phyloP scores from a whole-genome alignment of 2,888 invertebrate genomes.

The Lycia hirtaria region DNA sequence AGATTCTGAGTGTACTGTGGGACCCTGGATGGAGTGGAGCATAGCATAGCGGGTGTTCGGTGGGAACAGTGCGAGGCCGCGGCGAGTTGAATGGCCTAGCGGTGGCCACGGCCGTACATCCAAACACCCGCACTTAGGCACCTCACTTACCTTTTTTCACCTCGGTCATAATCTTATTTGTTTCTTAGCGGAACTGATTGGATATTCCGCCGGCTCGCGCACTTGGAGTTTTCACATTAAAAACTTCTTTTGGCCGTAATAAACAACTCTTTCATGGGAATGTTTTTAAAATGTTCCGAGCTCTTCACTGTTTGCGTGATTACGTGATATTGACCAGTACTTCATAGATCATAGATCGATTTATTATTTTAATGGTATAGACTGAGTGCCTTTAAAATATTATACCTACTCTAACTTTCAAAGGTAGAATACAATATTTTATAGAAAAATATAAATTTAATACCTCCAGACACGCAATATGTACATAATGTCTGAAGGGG shows the following conservation, averaged over 20 bases:
- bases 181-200: conserved; percentile 68
- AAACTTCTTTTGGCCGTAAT: conserved; percentile 25
- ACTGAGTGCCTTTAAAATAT: no score
- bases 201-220: conserved; percentile 55
- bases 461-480: background rate
- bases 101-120: conserved; percentile 61
- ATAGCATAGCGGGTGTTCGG: conserved; percentile 46
- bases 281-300: conserved; percentile 7
- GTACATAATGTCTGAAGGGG: no score
- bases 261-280: conserved; percentile 24
- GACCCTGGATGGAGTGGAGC: conserved; percentile 41
- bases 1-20: conserved; percentile 19
- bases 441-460: background rate
- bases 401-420: no score
- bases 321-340: conserved; percentile 10
- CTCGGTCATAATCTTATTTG: conserved; percentile 77
- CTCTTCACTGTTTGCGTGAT: conserved; percentile 6
- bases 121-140: conserved; percentile 54
- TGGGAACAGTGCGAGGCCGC: conserved; percentile 56
- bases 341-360: background rate
- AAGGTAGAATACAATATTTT: background rate
- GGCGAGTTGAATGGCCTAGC: conserved; percentile 79
- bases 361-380: background rate
- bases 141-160: conserved; percentile 69
- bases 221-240: conserved; percentile 39